phyloP scores from a whole-genome alignment of 2,113 vertebrate species.

The Nothoprocta perdicaria region DNA sequence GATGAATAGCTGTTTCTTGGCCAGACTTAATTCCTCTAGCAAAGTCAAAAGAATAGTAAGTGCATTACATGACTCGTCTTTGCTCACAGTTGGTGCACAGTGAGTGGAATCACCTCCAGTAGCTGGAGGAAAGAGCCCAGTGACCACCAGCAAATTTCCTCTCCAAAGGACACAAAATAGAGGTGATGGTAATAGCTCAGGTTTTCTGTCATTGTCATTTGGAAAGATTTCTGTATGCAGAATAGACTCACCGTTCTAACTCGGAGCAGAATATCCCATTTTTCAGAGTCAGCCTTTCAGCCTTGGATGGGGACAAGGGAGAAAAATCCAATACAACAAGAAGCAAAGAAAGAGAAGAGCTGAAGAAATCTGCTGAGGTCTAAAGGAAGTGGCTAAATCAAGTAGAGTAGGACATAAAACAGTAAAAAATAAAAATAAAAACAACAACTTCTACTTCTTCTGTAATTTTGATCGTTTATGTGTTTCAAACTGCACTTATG shows the following conservation, averaged over 20 bases:
- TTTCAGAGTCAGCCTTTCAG: neutral
- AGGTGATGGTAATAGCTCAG: accelerated
- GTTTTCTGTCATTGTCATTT: neutral
- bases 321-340: neutral
- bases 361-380: neutral
- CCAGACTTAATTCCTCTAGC: neutral
- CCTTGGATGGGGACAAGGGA: neutral
- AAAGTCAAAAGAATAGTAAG: neutral
- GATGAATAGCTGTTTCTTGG: neutral
- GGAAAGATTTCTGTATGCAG: constrained; percentile 3
- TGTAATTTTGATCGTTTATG: neutral
- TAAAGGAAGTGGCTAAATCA: neutral
- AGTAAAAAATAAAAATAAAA: neutral
- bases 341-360: neutral
- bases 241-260: neutral
- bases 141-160: neutral
- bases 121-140: neutral
- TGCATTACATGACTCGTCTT: neutral
- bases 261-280: neutral
- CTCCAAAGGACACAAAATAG: neutral
- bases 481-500: neutral
- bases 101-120: neutral
- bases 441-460: neutral
- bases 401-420: neutral
- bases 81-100: neutral